A percentile compares a stretch with the other conserved stretches of the same genome.
These are phyloP conservation scores for Leptopilina clavipes DNA, from an alignment of 1,140 invertebrate species.

Conservation along the genomic window DNA sequence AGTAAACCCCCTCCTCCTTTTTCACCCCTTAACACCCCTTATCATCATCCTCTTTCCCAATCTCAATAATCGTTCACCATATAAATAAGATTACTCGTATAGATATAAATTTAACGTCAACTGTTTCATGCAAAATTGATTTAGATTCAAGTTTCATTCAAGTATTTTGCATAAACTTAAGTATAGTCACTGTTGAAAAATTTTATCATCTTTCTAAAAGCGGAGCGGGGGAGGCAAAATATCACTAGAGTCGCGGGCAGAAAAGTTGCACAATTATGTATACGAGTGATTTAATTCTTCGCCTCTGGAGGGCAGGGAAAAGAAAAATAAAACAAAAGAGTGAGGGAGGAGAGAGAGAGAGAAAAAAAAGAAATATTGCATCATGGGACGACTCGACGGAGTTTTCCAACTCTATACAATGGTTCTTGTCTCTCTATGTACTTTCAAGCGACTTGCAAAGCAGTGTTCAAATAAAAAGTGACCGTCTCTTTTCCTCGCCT, in stretches of 20 bases:
- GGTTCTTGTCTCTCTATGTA: constrained; percentile 13
- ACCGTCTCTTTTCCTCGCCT: constrained; percentile 32
- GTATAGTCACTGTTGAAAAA: no score
- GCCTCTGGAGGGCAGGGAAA: constrained; percentile 23
- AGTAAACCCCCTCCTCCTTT: not conserved
- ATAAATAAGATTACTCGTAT: constrained; percentile 24
- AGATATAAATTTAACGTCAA: not conserved
- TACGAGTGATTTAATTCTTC: constrained; percentile 34
- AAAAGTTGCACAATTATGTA: constrained; percentile 30
- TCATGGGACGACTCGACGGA: constrained; percentile 30
- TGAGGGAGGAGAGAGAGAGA: not conserved
- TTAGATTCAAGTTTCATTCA: not conserved
- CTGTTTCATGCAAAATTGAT: not conserved
- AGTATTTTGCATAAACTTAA: no score
- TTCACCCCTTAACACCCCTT: no score
- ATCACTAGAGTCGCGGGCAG: constrained; percentile 3
- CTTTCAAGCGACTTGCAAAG: constrained; percentile 34
- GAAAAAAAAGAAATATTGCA: constrained; percentile 24
- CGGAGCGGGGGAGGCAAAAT: not conserved
- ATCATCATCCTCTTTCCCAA: not conserved
- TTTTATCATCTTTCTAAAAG: not conserved
- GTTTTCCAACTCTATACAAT: constrained; percentile 33
- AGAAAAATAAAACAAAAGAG: not conserved
- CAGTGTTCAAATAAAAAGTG: constrained; percentile 34
- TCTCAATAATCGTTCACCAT: not conserved